phyloP scores from a whole-genome alignment of 1,140 invertebrate genomes.

The Zaprionus gabonicus region DNA sequence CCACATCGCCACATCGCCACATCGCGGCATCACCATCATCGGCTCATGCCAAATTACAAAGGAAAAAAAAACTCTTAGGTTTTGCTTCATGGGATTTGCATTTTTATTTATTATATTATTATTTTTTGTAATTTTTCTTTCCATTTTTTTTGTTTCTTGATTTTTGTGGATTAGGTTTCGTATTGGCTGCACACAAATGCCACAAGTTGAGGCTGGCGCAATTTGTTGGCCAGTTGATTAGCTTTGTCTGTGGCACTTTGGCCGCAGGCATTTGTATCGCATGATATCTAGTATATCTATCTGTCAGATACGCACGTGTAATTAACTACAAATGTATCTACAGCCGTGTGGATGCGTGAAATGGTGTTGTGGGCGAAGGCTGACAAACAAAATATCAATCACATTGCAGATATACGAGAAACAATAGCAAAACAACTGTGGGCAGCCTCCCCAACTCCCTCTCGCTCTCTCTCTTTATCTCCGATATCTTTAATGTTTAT shows the following conservation, averaged over 20 bases:
- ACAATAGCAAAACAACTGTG: slow-evolving; percentile 48
- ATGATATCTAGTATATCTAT: slow-evolving; percentile 43
- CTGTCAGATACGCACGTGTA: slow-evolving; percentile 70
- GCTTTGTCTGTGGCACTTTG: slow-evolving; percentile 27
- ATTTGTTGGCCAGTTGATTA: slow-evolving; percentile 50
- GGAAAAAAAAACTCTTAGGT: slow-evolving; percentile 5
- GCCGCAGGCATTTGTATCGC: slow-evolving; percentile 40
- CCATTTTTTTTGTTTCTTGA: background rate
- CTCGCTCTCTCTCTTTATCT: slow-evolving; percentile 8
- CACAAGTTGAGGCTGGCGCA: slow-evolving; percentile 34
- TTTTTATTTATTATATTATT: slow-evolving; percentile 30
- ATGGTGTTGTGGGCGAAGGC: slow-evolving; percentile 65
- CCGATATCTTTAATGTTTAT: slow-evolving; percentile 47
- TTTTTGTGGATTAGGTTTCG: slow-evolving; percentile 20
- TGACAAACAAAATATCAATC: slow-evolving; percentile 38
- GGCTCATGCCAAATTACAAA: background rate
- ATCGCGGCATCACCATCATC: slow-evolving; percentile 6
- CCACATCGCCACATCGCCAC: background rate
- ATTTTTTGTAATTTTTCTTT: slow-evolving; percentile 13
- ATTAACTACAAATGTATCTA: slow-evolving; percentile 57
- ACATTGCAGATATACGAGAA: background rate
- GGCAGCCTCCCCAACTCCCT: slow-evolving; percentile 2
- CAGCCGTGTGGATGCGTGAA: slow-evolving; percentile 22
- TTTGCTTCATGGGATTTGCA: slow-evolving; percentile 49
- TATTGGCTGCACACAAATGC: slow-evolving; percentile 4